Evolutionary conservation across 2,888 invertebrate species (phyloP).

Genomic region (Drosophila dives): DNA sequence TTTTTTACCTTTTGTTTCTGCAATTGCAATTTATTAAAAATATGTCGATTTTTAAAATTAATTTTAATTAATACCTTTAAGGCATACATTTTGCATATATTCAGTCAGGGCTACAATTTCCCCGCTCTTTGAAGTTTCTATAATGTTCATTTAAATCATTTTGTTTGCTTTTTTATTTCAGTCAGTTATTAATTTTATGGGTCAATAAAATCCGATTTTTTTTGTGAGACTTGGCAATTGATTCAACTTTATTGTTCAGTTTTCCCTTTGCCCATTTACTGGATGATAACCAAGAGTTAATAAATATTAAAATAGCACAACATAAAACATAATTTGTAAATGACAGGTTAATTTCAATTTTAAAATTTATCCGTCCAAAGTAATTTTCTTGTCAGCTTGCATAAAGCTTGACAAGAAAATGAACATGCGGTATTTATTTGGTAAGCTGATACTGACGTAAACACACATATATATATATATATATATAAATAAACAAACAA

Average conservation of each 20-base stretch:
- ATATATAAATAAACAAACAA: background rate
- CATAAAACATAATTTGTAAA: background rate
- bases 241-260: background rate
- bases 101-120: background rate
- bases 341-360: constrained; percentile 3
- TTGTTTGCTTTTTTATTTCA: background rate
- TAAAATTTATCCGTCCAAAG: background rate
- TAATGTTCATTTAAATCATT: background rate
- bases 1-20: background rate
- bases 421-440: background rate
- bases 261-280: background rate
- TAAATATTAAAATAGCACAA: background rate
- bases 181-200: background rate
- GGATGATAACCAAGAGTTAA: background rate
- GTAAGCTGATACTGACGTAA: background rate
- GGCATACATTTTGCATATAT: background rate
- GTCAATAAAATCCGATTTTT: accelerated
- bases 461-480: background rate
- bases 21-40: background rate
- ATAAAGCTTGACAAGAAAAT: background rate
- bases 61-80: too few species aligned
- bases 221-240: background rate
- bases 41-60: background rate
- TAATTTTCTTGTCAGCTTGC: background rate
- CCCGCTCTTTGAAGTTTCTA: background rate